Conservation (phyloP, 2,888 invertebrate genomes). For the Laothoe populi region DNA sequence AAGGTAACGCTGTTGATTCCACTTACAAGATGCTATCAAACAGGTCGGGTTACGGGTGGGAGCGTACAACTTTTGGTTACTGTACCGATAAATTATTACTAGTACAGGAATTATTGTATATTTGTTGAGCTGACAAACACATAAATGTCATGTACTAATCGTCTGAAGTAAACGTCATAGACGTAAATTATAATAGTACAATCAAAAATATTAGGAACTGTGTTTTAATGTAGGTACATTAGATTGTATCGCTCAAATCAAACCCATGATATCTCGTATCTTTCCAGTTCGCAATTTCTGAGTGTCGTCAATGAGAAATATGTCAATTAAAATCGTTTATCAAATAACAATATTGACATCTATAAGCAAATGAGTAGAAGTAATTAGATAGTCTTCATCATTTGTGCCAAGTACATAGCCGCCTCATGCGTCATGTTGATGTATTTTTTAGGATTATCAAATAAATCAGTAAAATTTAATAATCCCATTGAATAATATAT, state of each 20-base stretch:
- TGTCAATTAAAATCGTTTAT: background rate
- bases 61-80: slow-evolving; percentile 1
- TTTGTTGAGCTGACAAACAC: too few species aligned
- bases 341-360: background rate
- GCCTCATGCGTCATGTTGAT: background rate
- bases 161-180: too few species aligned
- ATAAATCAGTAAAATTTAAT: too few species aligned
- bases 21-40: slow-evolving; percentile 25
- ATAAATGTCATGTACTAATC: background rate
- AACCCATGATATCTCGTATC: background rate
- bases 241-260: too few species aligned
- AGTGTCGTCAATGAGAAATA: background rate
- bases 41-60: slow-evolving; percentile 25
- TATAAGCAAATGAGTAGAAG: background rate
- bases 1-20: slow-evolving; percentile 21
- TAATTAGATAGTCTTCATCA: background rate
- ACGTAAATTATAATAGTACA: too few species aligned
- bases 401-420: background rate
- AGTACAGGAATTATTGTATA: too few species aligned
- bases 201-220: too few species aligned
- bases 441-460: background rate
- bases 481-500: too few species aligned
- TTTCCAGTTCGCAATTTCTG: background rate
- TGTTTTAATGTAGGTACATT: too few species aligned
- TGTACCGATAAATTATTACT: background rate